Percentiles rank a stretch among this genome's conserved stretches.
Conservation (phyloP, 2,797 vertebrate genomes). For the Clarias pachynema region DNA sequence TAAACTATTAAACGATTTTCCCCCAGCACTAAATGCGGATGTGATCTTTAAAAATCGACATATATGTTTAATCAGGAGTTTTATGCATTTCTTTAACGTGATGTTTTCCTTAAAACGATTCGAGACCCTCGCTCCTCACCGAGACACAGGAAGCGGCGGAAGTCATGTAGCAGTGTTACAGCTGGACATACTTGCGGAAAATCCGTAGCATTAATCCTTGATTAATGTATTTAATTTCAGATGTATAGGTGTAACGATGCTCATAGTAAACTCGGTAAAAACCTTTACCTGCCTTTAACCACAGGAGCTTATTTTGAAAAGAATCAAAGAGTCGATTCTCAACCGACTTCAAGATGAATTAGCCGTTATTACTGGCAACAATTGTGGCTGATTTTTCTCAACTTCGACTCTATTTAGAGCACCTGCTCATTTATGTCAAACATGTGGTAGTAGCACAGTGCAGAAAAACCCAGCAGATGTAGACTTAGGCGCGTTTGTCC, state of each 20-base stretch:
- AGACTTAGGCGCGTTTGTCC: too few species aligned
- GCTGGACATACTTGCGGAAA: not conserved
- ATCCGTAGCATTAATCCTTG: not conserved
- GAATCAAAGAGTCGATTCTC: constrained; percentile 8
- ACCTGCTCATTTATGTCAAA: not conserved
- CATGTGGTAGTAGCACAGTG: too few species aligned
- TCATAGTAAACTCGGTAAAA: not conserved
- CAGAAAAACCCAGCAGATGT: too few species aligned
- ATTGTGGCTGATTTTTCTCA: not conserved
- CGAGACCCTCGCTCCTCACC: not conserved
- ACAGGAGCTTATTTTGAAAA: not conserved
- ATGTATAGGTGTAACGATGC: not conserved
- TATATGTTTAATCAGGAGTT: too few species aligned
- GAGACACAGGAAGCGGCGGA: not conserved
- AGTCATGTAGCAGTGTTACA: not conserved
- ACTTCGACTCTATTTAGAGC: not conserved
- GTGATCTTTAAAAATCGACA: not conserved
- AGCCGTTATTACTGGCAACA: not conserved
- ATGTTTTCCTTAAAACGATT: not conserved
- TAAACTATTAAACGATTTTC: not conserved
- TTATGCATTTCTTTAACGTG: not conserved
- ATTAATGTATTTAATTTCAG: not conserved
- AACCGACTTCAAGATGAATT: not conserved
- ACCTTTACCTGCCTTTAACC: too few species aligned
- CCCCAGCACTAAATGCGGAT: not conserved